Percentiles rank a stretch among this genome's conserved stretches.
phyloP scores from a whole-genome alignment of 2,888 invertebrate genomes.

The Resseliella maxima region DNA sequence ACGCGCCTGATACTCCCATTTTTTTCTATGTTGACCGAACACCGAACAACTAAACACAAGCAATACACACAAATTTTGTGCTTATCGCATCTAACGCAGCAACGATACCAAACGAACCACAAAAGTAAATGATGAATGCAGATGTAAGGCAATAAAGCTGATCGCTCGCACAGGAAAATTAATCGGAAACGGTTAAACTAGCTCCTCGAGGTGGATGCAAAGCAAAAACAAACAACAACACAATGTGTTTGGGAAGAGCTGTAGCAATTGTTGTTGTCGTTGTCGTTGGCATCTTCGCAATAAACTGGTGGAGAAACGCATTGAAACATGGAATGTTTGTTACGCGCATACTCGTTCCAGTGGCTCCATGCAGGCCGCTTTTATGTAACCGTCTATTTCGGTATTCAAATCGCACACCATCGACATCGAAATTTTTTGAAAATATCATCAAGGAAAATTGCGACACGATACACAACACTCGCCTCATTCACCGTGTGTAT shows the following conservation, averaged over 20 bases:
- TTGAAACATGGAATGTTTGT: not conserved
- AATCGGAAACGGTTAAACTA: slow-evolving; percentile 46
- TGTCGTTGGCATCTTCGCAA: not conserved
- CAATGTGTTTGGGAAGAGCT: not conserved
- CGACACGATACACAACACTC: not conserved
- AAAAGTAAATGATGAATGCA: slow-evolving; percentile 45
- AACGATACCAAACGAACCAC: slow-evolving; percentile 45
- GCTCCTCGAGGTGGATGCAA: slow-evolving; percentile 25
- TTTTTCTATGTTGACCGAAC: not conserved
- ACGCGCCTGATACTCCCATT: slow-evolving; percentile 6
- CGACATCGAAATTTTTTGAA: not conserved
- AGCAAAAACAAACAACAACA: not conserved
- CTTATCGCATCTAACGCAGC: not conserved
- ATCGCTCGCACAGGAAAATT: slow-evolving; percentile 50
- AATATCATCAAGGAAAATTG: slow-evolving; percentile 38
- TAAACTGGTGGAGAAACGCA: not conserved
- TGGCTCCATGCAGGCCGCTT: not conserved
- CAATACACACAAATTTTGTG: not conserved
- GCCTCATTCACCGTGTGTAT: not conserved
- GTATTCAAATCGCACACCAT: not conserved
- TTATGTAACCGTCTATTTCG: slow-evolving; percentile 19
- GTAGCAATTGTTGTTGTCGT: not conserved
- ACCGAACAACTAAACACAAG: not conserved
- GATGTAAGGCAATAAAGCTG: slow-evolving; percentile 46
- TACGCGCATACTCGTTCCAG: slow-evolving; percentile 7